These are phyloP conservation scores for Danio albolineatus DNA, from an alignment of 2,797 vertebrate genomes.

Conservation along the genomic window DNA sequence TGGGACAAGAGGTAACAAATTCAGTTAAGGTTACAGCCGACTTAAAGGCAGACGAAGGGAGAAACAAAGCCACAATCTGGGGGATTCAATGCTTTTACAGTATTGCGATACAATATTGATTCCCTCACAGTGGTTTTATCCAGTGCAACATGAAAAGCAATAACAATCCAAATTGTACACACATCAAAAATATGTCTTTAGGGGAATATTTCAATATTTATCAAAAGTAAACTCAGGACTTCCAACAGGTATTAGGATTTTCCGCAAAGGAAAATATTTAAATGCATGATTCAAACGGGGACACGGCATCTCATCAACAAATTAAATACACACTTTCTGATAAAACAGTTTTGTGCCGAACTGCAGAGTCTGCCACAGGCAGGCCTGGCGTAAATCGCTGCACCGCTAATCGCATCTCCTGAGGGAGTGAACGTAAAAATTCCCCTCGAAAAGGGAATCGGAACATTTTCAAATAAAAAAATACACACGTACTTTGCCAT, in stretches of 20 bases:
- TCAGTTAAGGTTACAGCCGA: neutral
- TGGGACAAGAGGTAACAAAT: neutral
- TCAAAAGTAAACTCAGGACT: slow-evolving; percentile 5
- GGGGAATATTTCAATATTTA: neutral
- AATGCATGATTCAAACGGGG: neutral
- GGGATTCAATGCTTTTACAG: slow-evolving; percentile 4
- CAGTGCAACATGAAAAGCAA: neutral
- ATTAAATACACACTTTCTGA: slow-evolving; percentile 6
- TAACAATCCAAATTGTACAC: neutral
- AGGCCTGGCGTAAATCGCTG: neutral
- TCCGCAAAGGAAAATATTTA: neutral
- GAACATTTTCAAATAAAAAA: slow-evolving; percentile 9
- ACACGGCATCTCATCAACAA: slow-evolving; percentile 1
- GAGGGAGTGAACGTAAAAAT: slow-evolving; percentile 47
- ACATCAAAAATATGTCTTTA: neutral
- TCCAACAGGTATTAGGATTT: neutral
- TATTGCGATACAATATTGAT: neutral
- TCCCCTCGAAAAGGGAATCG: slow-evolving; percentile 18
- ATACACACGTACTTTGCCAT: neutral
- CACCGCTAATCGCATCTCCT: slow-evolving; percentile 15
- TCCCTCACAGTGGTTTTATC: neutral
- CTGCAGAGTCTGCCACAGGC: slow-evolving; percentile 4
- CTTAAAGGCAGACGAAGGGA: neutral
- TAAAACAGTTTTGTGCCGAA: neutral
- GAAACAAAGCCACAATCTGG: neutral